Base-by-base conservation (phyloP, 2,888 invertebrate species). In the Dioctria rufipes region DNA sequence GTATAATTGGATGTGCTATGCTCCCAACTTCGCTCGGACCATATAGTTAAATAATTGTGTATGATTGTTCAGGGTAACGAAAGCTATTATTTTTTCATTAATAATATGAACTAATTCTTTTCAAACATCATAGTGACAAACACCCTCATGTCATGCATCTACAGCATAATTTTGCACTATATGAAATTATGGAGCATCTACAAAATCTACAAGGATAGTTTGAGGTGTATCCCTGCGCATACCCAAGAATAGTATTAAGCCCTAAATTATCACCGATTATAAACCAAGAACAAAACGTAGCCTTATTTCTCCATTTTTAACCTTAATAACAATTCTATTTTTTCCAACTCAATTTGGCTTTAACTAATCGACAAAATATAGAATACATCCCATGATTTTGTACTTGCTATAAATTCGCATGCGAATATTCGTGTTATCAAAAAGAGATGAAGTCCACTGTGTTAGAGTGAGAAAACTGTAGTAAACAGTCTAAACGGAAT, bases 251-350 rank as follows among this genome's bases (percentile, higher is more conserved):
- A n/a, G n/a, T n/a, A n/a, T n/a, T n/a, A n/a, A n/a, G n/a, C n/a
- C n/a, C n/a, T n/a, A 83, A 80, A 65, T 83, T 83, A 65, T 83
- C 83, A 37, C 83, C 82, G n/a, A 80, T 46, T 43, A 83, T 79
- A 82, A 75, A 40, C 81, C 79, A 40, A 81, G 51, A 40, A 81
- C 8, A 71, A 83, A 82, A 65, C 81, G 71, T n/a, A 83, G 66
- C 54, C 75, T 51, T 11, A 81, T n/a, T 49, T 58, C 54, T 43
- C 43, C 61, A 3, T 46, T 11, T 8, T 3, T 13, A 11, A 43
- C 43, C 69, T 46, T n/a, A 8, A 80, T 69, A n/a, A 60, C 43
- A 13, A 80, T 58, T n/a, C 69, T 69, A 25, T 54, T 73, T 81
- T n/a, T 49, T 51, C 73, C 80, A 46, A 46, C 4, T 46, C 46